A percentile compares a stretch with the other conserved stretches of the same genome.
These are phyloP conservation scores for Dromiciops gliroides DNA, from an alignment of 2,113 vertebrate species.

Conservation along the genomic window DNA sequence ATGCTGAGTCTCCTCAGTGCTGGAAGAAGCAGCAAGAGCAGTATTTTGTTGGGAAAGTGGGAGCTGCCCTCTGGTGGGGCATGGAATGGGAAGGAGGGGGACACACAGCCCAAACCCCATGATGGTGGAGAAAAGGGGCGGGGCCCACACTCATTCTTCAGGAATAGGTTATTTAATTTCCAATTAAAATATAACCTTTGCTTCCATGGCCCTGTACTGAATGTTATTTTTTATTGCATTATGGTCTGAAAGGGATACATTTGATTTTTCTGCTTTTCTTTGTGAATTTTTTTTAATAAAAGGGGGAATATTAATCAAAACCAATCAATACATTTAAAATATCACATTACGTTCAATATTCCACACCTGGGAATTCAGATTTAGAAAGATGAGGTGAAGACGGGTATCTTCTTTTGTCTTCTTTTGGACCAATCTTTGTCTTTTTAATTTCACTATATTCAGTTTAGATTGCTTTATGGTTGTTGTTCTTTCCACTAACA, in stretches of 20 bases:
- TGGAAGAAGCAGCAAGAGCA: slow-evolving; percentile 66
- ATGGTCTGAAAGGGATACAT: background rate
- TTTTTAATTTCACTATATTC: background rate
- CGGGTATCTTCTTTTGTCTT: background rate
- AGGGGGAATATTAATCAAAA: background rate
- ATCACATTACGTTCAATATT: background rate
- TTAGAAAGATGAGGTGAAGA: background rate
- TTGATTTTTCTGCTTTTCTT: background rate
- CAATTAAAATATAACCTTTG: background rate
- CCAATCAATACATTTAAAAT: background rate
- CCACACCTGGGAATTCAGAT: background rate
- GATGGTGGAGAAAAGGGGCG: too few species aligned
- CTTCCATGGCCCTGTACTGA: background rate
- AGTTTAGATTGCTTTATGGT: background rate
- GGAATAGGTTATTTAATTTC: too few species aligned
- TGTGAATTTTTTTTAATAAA: background rate
- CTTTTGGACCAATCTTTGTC: background rate
- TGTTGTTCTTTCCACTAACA: background rate
- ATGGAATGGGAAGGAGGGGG: too few species aligned
- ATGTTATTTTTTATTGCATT: background rate
- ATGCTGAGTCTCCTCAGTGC: slow-evolving; percentile 38
- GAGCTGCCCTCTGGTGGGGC: too few species aligned
- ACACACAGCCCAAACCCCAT: too few species aligned
- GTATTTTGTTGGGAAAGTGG: slow-evolving; percentile 58
- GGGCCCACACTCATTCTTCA: too few species aligned